phyloP scores from a whole-genome alignment of 2,113 vertebrate species.

The Vombatus ursinus region DNA sequence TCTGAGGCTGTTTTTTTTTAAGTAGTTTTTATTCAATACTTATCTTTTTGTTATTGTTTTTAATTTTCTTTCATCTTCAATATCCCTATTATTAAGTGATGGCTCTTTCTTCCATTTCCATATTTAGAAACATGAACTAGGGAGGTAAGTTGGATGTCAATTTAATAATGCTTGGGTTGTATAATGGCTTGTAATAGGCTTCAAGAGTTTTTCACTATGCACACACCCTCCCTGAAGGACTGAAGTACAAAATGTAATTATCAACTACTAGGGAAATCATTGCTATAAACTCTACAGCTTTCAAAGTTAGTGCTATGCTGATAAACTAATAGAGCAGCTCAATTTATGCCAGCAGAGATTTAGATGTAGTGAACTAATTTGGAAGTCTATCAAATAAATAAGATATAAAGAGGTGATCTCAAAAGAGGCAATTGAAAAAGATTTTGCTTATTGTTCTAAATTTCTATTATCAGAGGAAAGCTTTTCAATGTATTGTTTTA shows the following conservation, averaged over 20 bases:
- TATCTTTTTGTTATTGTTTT: not conserved
- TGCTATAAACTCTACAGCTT: conserved; percentile 18
- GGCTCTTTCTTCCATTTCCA: not conserved
- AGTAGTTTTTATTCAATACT: conserved; percentile 38
- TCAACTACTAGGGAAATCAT: conserved; percentile 31
- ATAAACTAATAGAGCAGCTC: conserved; percentile 34
- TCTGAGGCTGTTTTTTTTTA: not conserved
- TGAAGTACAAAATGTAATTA: conserved; percentile 15
- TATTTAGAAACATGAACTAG: conserved; percentile 28
- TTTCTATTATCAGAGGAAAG: not conserved
- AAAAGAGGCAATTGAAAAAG: not conserved
- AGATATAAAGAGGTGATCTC: not conserved
- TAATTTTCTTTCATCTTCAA: not conserved
- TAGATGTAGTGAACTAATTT: not conserved
- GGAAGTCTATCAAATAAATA: conserved; percentile 21
- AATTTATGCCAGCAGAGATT: conserved; percentile 22
- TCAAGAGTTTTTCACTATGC: conserved; percentile 41
- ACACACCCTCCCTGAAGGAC: conserved; percentile 12
- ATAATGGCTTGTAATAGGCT: conserved; percentile 47
- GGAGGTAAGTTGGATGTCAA: not conserved
- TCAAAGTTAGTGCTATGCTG: conserved; percentile 36
- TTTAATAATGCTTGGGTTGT: conserved; percentile 60
- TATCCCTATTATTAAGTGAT: not conserved
- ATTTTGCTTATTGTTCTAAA: not conserved
- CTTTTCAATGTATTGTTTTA: not conserved